Conservation (phyloP, 2,888 invertebrate genomes). For the Thecophora atra region DNA sequence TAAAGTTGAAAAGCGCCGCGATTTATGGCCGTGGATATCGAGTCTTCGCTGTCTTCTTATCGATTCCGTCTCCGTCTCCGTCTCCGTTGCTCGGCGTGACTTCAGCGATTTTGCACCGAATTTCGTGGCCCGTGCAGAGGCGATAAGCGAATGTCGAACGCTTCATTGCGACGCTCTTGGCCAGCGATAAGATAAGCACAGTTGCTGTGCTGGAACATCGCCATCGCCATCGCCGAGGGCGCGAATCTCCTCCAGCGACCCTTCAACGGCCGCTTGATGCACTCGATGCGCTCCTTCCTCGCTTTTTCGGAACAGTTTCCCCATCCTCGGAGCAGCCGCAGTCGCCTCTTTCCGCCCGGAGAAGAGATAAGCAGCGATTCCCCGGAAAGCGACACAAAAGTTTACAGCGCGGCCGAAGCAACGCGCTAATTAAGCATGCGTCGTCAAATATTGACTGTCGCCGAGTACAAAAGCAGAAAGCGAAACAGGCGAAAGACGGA, state of each 20-base stretch:
- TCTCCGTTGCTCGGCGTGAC: not conserved
- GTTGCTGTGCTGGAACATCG: no score
- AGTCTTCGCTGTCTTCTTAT: not conserved
- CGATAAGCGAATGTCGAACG: not conserved
- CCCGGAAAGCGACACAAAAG: slow-evolving; percentile 29
- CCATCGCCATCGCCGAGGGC: no score
- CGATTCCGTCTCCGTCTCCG: no score
- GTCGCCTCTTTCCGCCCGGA: not conserved
- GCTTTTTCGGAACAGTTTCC: not conserved
- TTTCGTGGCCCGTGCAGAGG: not conserved
- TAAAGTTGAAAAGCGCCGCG: not conserved
- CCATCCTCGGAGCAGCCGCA: not conserved
- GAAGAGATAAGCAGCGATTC: slow-evolving; percentile 35
- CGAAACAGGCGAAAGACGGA: slow-evolving; percentile 25
- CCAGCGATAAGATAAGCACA: no score
- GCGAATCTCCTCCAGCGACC: no score
- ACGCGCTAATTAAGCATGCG: slow-evolving; percentile 64
- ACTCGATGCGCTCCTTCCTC: not conserved
- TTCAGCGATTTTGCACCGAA: not conserved
- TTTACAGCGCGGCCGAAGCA: slow-evolving; percentile 34
- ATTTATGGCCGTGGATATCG: not conserved
- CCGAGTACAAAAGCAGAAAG: slow-evolving; percentile 45
- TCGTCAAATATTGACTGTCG: slow-evolving; percentile 59
- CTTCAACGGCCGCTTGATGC: no score
- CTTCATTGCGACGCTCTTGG: no score